Evolutionary conservation across 2,113 vertebrate genomes (phyloP), one percentile per base, ranked within the genome.

Genomic region (Tragelaphus imberbis): DNA sequence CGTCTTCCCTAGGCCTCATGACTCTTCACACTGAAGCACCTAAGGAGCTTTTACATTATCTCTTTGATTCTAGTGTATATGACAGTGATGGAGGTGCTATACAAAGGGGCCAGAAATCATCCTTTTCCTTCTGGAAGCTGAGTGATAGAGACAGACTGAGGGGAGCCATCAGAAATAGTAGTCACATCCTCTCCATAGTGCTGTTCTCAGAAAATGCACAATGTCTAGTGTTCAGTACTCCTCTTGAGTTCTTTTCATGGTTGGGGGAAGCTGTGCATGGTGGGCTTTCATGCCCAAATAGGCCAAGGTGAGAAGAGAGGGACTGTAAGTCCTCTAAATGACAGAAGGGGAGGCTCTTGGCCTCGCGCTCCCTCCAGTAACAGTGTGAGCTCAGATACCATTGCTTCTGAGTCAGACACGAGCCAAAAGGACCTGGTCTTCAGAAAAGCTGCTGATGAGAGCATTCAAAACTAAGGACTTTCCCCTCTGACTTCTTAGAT

Each of bases 51-150:
- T 33, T 28, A 7, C 59, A 21, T 58, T 81, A 25, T 56, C 44
- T 79, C 84, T 55, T 1, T 47, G 51, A 71, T 61, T 88, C 75
- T 89, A 77, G 30, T 81, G 85, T 95, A 47, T n/a, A 7, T 79
- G 28, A 30, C 13, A 11, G n/a, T 92, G 84, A 53, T 49, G 16
- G 21, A 15, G 25, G 25, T 55, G 19, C 68, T 53, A 2, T 80
- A 27, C 23, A 84, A 11, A n/a, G 44, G 17, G 11, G 5, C 85
- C 88, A 55, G 47, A 94, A 84, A 75, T 65, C 12, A 17, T 47
- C 61, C n/a, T 89, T n/a, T 96, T 93, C 44, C 84, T 96, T 92
- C 75, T 47, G 88, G 85, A 97, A 80, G 23, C 65, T 27, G 12
- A 49, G 19, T 84, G 84, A 51, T 16, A 36, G 65, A 84, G 65